Percentiles rank a stretch among this genome's conserved stretches.
Evolutionary conservation across 2,888 invertebrate species (phyloP).

Genomic region (Ctenicera cuprea): DNA sequence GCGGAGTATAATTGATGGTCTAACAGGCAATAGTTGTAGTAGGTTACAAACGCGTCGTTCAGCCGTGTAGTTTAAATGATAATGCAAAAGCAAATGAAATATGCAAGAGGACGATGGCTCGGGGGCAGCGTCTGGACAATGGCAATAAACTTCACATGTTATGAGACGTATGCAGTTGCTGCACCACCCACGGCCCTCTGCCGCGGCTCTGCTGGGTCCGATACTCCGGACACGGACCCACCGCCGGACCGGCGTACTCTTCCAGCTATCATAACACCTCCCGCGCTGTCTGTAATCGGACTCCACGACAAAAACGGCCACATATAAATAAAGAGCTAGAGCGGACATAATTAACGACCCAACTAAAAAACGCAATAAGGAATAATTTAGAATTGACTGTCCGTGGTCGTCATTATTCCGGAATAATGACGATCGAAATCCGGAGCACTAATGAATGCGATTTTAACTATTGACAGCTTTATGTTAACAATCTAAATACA

Average conservation of each 20-base stretch:
- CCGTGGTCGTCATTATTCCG: constrained; percentile 46
- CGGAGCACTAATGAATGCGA: constrained; percentile 66
- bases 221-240: constrained; percentile 37
- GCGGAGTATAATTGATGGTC: constrained; percentile 31
- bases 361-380: constrained; percentile 40
- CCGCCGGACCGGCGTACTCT: constrained; percentile 31
- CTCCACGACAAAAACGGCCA: constrained; percentile 43
- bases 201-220: constrained; percentile 32
- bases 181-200: constrained; percentile 58
- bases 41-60: constrained; percentile 42
- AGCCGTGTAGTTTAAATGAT: constrained; percentile 52
- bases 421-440: constrained; percentile 48
- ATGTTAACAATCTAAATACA: constrained; percentile 69
- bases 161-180: constrained; percentile 59
- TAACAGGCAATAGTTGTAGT: constrained; percentile 35
- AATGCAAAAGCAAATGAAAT: constrained; percentile 58
- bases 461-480: constrained; percentile 69
- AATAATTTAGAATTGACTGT: constrained; percentile 41
- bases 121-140: constrained; percentile 55
- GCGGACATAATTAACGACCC: constrained; percentile 42
- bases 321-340: constrained; percentile 44
- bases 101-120: constrained; percentile 57
- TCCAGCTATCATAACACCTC: constrained; percentile 48
- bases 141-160: constrained; percentile 57
- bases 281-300: constrained; percentile 47